phyloP scores from a whole-genome alignment of 1,140 invertebrate genomes.

The Anthonomus grandis region DNA sequence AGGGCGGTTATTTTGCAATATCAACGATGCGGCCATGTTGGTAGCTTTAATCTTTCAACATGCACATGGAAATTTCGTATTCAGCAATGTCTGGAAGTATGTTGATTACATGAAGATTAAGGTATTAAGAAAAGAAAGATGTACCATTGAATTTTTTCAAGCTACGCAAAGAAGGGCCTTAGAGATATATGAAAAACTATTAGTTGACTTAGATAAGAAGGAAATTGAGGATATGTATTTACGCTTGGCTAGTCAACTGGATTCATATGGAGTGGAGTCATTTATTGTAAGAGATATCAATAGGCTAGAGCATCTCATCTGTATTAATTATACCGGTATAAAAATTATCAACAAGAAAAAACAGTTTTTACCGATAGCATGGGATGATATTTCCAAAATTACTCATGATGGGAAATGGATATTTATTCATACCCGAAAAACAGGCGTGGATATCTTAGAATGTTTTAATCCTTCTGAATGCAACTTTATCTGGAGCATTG shows the following conservation, averaged over 20 bases:
- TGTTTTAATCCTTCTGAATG: constrained; percentile 22
- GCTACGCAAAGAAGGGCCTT: constrained; percentile 18
- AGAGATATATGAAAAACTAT: constrained; percentile 25
- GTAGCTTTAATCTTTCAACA: constrained; percentile 23
- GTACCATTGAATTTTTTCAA: neutral
- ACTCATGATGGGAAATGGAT: constrained; percentile 19
- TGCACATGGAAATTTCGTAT: constrained; percentile 13
- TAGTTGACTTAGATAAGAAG: neutral
- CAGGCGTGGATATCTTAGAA: constrained; percentile 2
- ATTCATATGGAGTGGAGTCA: constrained; percentile 27
- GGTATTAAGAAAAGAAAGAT: constrained; percentile 17
- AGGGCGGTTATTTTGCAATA: constrained; percentile 18
- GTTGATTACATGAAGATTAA: constrained; percentile 19
- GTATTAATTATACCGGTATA: constrained; percentile 28
- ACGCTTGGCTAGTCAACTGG: constrained; percentile 20
- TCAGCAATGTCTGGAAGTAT: neutral
- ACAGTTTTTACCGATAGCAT: constrained; percentile 2
- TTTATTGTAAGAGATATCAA: constrained; percentile 14
- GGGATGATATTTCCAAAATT: constrained; percentile 18
- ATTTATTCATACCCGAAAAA: neutral
- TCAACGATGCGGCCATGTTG: constrained; percentile 19
- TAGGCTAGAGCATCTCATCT: constrained; percentile 13
- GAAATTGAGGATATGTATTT: constrained; percentile 26
- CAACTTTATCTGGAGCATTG: constrained; percentile 20
- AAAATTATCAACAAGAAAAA: constrained; percentile 9